These are phyloP conservation scores for Xanthorhoe designata DNA, from an alignment of 2,888 invertebrate genomes.

Conservation along the genomic window DNA sequence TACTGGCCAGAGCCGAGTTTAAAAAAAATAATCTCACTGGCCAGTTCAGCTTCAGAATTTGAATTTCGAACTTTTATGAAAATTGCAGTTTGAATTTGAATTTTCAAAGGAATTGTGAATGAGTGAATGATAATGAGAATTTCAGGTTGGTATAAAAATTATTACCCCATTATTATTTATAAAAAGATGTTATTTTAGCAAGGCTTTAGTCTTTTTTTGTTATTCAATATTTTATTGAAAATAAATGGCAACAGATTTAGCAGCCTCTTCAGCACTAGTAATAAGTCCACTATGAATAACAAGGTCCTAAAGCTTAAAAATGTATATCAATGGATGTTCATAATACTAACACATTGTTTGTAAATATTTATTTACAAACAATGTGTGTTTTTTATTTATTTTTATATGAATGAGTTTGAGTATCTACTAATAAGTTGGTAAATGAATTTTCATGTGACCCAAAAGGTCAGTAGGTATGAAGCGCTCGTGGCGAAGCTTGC, in stretches of 20 bases:
- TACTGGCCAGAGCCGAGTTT: too few relatives aligned
- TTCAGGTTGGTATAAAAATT: slow-evolving; percentile 65
- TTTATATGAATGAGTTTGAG: slow-evolving; percentile 10
- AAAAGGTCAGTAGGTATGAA: slow-evolving; percentile 15
- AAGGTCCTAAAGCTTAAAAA: slow-evolving; percentile 46
- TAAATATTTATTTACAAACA: too few relatives aligned
- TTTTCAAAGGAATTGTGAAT: slow-evolving; percentile 52
- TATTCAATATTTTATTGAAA: too few relatives aligned
- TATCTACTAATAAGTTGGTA: slow-evolving; percentile 61
- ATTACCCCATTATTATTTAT: too few relatives aligned
- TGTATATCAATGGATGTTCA: slow-evolving; percentile 4
- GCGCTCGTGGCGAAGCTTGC: too few relatives aligned
- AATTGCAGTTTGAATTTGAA: slow-evolving; percentile 25
- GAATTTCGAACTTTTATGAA: slow-evolving; percentile 24
- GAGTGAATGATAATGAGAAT: slow-evolving; percentile 67
- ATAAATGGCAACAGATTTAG: too few relatives aligned
- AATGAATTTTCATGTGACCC: slow-evolving; percentile 66
- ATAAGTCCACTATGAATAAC: too few relatives aligned
- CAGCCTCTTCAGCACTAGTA: too few relatives aligned
- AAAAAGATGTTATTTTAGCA: too few relatives aligned
- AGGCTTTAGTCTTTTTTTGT: too few relatives aligned
- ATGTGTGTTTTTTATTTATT: too few relatives aligned
- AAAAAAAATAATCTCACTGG: slow-evolving; percentile 31
- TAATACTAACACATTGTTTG: slow-evolving; percentile 6
- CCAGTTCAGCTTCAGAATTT: slow-evolving; percentile 24